Percentiles rank a stretch among this genome's conserved stretches.
These are phyloP conservation scores for Pristionchus japonicus DNA, from an alignment of 2,888 invertebrate genomes.

Conservation along the genomic window DNA sequence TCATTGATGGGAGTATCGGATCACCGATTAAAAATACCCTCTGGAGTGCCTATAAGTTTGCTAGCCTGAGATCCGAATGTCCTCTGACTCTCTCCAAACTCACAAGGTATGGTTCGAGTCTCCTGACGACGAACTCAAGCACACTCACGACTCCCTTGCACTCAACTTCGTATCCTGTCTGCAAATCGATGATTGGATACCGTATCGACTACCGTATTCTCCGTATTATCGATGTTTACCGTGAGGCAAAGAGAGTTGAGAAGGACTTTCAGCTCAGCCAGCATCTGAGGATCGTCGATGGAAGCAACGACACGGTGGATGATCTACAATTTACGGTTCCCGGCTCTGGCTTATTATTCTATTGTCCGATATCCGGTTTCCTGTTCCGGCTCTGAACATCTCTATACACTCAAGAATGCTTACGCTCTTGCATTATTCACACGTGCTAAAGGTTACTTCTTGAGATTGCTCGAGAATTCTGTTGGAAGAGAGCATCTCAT, in stretches of 20 bases:
- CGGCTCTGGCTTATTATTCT: no score
- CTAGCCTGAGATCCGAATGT: not conserved
- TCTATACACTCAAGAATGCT: not conserved
- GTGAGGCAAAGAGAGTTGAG: slow-evolving; percentile 40
- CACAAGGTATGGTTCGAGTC: slow-evolving; percentile 70
- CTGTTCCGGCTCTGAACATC: not conserved
- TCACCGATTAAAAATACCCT: not conserved
- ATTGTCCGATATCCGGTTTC: not conserved
- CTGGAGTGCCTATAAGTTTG: not conserved
- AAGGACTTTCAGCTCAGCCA: slow-evolving; percentile 67
- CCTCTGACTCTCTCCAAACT: slow-evolving; percentile 38
- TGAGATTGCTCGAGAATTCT: not conserved
- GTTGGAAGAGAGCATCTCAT: no score
- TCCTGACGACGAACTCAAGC: slow-evolving; percentile 67
- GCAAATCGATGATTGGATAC: slow-evolving; percentile 16
- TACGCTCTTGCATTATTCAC: slow-evolving; percentile 46
- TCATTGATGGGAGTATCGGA: not conserved
- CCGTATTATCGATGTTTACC: not conserved
- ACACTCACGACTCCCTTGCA: slow-evolving; percentile 63
- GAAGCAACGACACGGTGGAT: slow-evolving; percentile 66
- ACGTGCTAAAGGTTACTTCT: slow-evolving; percentile 19
- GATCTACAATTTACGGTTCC: slow-evolving; percentile 48
- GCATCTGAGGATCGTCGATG: slow-evolving; percentile 65
- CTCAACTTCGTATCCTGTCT: slow-evolving; percentile 41
- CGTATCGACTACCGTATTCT: not conserved